phyloP scores from a whole-genome alignment of 2,797 vertebrate species.

The Sebastes kiyomatsui region DNA sequence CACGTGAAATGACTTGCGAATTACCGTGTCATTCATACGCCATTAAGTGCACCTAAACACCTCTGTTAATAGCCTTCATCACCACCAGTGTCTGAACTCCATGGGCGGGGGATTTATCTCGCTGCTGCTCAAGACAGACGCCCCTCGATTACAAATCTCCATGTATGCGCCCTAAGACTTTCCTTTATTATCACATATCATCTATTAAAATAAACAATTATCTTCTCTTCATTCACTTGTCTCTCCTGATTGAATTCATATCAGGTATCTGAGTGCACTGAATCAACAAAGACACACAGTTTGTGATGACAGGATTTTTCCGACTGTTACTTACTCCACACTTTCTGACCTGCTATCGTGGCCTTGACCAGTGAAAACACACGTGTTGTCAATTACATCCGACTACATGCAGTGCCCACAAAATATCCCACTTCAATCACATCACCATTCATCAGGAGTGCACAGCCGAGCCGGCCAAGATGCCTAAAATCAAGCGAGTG shows the following conservation, averaged over 20 bases:
- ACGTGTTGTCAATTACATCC: neutral
- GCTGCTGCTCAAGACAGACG: neutral
- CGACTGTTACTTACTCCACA: neutral
- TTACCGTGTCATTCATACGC: too few relatives aligned
- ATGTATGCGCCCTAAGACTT: neutral
- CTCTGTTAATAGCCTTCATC: rapidly evolving
- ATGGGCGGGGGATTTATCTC: neutral
- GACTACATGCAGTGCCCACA: neutral
- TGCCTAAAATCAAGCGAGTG: neutral
- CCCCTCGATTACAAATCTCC: neutral
- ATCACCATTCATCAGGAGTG: neutral
- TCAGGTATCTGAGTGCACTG: neutral
- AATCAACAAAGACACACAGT: neutral
- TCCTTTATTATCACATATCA: neutral
- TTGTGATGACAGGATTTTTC: neutral
- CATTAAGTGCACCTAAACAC: too few relatives aligned
- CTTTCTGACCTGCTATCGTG: neutral
- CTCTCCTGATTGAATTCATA: neutral
- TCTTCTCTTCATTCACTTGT: too few relatives aligned
- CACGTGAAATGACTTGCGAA: too few relatives aligned
- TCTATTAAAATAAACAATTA: neutral
- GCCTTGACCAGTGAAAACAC: constrained; percentile 1
- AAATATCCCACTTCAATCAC: neutral
- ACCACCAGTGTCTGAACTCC: neutral
- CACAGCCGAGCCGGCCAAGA: neutral